These are phyloP conservation scores for Rhinoraja longicauda DNA, from an alignment of 2,797 vertebrate genomes.

Conservation along the genomic window DNA sequence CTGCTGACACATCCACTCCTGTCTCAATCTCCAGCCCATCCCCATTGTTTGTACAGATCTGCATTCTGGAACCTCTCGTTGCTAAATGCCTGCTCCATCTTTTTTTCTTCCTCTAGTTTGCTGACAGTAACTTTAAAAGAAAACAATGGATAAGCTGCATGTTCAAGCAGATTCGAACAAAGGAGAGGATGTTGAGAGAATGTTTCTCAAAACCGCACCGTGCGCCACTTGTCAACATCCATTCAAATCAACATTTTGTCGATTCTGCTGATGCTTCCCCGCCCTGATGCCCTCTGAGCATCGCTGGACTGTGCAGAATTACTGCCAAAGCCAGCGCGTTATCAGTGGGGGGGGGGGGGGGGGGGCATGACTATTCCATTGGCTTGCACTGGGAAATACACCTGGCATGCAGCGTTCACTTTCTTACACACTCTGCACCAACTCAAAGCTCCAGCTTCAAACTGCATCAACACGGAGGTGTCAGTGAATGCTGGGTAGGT, in stretches of 20 bases:
- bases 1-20: neutral
- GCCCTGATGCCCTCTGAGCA: neutral
- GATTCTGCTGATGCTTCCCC: neutral
- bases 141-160: neutral
- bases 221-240: neutral
- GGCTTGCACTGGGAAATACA: neutral
- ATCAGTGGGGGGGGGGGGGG: too few species aligned
- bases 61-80: neutral
- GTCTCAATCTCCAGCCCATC: neutral
- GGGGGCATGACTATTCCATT: neutral
- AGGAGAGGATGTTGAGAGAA: neutral
- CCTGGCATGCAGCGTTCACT: neutral
- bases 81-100: neutral
- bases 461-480: neutral
- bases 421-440: neutral
- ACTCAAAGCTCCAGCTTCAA: neutral
- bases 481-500: neutral
- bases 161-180: conserved; percentile 16
- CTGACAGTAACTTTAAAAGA: neutral
- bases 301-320: neutral
- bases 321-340: neutral
- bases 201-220: neutral
- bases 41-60: conserved; percentile 1
- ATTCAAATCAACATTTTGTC: conserved; percentile 7
- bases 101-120: neutral